Base-by-base conservation (phyloP, 1,140 invertebrate species). In the Psilanteris sp. region DNA sequence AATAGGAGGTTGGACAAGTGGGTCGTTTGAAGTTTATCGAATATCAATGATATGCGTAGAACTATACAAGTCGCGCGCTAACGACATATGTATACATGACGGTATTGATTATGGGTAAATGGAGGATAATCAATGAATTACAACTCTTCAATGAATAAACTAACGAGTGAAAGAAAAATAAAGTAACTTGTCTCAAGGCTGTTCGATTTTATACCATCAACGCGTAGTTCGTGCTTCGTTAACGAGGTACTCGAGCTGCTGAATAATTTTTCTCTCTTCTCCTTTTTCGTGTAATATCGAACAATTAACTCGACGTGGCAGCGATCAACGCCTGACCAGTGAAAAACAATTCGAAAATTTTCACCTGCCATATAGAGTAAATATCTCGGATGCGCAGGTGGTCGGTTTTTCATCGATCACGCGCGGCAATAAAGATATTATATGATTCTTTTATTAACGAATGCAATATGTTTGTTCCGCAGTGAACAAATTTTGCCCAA, bases 11-110 rank as follows among this genome's bases (percentile, higher is more conserved):
- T 48, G 73, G 50, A 41, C 43, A 64, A 70, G 34, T 70, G 59
- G 26, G 55, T 54, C 52, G 59, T 70, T 48, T 8, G 27, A 52
- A 50, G 54, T 50, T 70, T 52, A 70, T 68, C 64, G 73, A 76
- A 76, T 59, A 57, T 70, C 73, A 59, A 66, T 70, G 59, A 76
- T 76, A 76, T 61, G 64, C 73, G 59, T 70, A 37, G 22, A 66
- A 70, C 50, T 66, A 32, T 76, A 70, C 48, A 75, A 68, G 48
- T 54, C 20, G 20, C 5, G 26, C 16, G 48, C 54, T 74, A 68
- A 75, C 72, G 64, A 64, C 57, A 41, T 57, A 59, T 31, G 46
- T 64, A 70, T 59, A 76, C 32, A 61, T 24, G 16, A 41, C 7
- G 6, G 7, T 54, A 76, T 76, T 39, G 73, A 76, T 76, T 76